These are phyloP conservation scores for Tholera decimalis DNA, from an alignment of 2,888 invertebrate genomes.

Conservation along the genomic window DNA sequence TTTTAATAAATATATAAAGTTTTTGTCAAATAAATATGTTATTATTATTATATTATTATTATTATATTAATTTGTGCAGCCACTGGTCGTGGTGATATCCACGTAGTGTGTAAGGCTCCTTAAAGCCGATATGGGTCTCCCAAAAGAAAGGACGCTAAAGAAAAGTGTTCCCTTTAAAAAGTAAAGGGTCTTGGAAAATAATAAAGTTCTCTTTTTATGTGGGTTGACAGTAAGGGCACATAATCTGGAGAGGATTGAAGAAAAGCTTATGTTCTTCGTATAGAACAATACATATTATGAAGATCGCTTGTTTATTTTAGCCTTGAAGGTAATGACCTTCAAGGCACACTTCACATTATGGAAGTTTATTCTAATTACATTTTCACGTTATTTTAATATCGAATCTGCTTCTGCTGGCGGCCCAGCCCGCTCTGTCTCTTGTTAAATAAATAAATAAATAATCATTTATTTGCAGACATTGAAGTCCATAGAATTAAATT, in stretches of 20 bases:
- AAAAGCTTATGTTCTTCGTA: slow-evolving; percentile 25
- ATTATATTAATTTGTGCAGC: too few relatives aligned
- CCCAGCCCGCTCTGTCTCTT: too few relatives aligned
- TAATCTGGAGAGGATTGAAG: slow-evolving; percentile 17
- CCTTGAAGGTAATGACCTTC: neutral
- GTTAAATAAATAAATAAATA: too few relatives aligned
- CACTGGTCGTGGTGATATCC: neutral
- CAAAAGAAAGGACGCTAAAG: slow-evolving; percentile 23
- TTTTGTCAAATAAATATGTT: too few relatives aligned
- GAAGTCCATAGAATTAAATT: too few relatives aligned
- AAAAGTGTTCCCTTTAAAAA: slow-evolving; percentile 44
- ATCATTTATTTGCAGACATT: too few relatives aligned
- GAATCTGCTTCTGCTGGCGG: too few relatives aligned
- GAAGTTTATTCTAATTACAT: too few relatives aligned
- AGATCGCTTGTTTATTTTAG: slow-evolving; percentile 15
- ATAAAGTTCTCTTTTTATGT: slow-evolving; percentile 48
- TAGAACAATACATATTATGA: slow-evolving; percentile 11
- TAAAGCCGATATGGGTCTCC: slow-evolving; percentile 26
- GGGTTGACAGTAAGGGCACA: slow-evolving; percentile 22
- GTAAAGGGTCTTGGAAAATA: slow-evolving; percentile 27
- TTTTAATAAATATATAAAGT: too few relatives aligned
- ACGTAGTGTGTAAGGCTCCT: neutral
- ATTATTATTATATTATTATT: too few relatives aligned
- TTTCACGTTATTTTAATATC: too few relatives aligned
- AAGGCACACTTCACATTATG: too few relatives aligned